Evolutionary conservation across 2,888 invertebrate species (phyloP).

Genomic region (Napeogenes sylphis): DNA sequence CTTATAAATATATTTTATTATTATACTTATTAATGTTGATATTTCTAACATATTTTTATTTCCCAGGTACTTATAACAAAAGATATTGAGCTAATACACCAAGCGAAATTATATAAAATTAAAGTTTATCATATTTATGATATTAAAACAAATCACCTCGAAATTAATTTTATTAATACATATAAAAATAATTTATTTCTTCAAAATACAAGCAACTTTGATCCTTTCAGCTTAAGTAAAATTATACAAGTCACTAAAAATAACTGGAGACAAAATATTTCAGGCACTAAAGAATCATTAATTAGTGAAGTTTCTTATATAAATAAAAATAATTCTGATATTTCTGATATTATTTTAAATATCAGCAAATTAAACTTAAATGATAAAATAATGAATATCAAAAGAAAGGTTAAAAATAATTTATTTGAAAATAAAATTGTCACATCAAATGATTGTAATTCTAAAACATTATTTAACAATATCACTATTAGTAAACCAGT

Average conservation of each 20-base stretch:
- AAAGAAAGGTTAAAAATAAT: background rate
- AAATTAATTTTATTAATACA: background rate
- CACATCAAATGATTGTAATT: too few species aligned
- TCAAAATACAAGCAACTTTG: constrained; percentile 16
- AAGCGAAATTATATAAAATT: constrained; percentile 12
- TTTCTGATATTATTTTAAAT: constrained; percentile 1
- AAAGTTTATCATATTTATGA: constrained; percentile 19
- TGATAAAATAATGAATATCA: background rate
- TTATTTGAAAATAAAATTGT: too few species aligned
- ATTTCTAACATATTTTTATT: background rate
- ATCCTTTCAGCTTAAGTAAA: constrained; percentile 11
- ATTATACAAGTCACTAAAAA: background rate
- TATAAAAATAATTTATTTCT: constrained; percentile 14
- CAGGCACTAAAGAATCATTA: background rate
- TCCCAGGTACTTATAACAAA: constrained; percentile 26
- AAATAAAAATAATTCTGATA: background rate
- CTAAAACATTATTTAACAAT: too few species aligned
- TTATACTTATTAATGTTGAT: background rate
- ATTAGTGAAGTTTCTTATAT: background rate
- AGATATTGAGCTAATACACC: constrained; percentile 9
- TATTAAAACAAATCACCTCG: constrained; percentile 4
- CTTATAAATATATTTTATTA: too few species aligned
- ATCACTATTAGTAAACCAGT: too few species aligned
- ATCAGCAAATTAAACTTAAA: constrained; percentile 1
- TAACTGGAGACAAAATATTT: too few species aligned